A percentile compares a stretch with the other conserved stretches of the same genome.
phyloP scores from a whole-genome alignment of 2,888 invertebrate species.

The Athrips mouffetella region DNA sequence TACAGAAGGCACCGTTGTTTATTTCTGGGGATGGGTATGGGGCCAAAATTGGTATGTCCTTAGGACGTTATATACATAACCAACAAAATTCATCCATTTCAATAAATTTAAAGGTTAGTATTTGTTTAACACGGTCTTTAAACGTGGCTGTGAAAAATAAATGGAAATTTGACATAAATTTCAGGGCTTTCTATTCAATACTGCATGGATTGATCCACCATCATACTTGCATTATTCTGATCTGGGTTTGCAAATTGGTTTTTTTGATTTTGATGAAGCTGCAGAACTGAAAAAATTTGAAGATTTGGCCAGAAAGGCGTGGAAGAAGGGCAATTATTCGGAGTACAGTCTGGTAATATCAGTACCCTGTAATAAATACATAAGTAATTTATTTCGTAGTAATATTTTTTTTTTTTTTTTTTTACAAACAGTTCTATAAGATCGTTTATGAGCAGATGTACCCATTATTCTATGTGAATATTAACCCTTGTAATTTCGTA shows the following conservation, averaged over 20 bases:
- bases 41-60: slow-evolving; percentile 78
- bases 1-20: slow-evolving; percentile 77
- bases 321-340: not conserved
- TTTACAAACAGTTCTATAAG: not conserved
- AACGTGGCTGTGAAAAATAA: no score
- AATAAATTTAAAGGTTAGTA: not conserved
- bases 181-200: not conserved
- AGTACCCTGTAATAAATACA: not conserved
- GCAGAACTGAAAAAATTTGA: not conserved
- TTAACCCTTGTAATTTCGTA: not conserved
- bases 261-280: not conserved
- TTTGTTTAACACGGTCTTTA: not conserved
- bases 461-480: not conserved
- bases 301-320: not conserved
- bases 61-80: slow-evolving; percentile 41
- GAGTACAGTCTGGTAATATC: not conserved
- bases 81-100: not conserved
- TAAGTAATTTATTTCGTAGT: no score
- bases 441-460: not conserved
- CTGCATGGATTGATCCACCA: not conserved
- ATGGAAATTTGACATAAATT: no score
- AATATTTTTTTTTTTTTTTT: no score
- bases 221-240: not conserved
- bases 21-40: slow-evolving; percentile 83
- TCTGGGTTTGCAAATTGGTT: not conserved